Evolutionary conservation across 2,113 vertebrate species (phyloP), one percentile per base, ranked within the genome.

Genomic region (Chionodraco myersi): DNA sequence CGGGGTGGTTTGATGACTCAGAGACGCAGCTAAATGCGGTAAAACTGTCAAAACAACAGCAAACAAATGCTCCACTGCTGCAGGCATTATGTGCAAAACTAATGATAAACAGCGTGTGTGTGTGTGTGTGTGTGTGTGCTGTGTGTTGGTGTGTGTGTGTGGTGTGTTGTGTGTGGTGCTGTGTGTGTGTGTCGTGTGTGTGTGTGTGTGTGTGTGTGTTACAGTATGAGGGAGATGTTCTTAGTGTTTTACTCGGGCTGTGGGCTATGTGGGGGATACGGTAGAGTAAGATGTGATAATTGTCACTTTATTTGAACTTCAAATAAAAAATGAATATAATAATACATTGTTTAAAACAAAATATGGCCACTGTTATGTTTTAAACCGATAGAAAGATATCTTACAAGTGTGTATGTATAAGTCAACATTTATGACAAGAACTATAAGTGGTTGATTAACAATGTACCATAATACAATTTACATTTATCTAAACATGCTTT

Each of bases 1-100:
- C 68, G 10, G 77, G 73, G 26, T 52, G 49, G 72, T 80, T 85
- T 84, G 84, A 87, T 86, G 87, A 88, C 48, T 86, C 82, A 89
- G 62, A 88, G 6, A 60, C 58, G 14, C 16, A 0, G 72, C 58
- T 75, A 72, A 92, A 75, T 64, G 53, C 74, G 48, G 83, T 65
- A 52, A 85, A 86, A 86, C 77, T 83, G 84, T 87, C 76, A 79
- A 79, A 89, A 82, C 80, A 70, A 13, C 2, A 47, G 72, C 75
- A 88, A 78, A 82, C 63, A 87, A 89, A 83, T 47, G 74, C 57
- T n/a, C 8, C 53, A 23, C 52, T 79, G 68, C 72, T 74, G 48
- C 75, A 61, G 72, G 78, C 76, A 23, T 84, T 75, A 71, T 67
- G 36, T 14, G 5, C 11, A 30, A 53, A 1, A 49, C 66, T 74